Conservation (phyloP, 2,113 vertebrate species). For the Calonectris borealis region DNA sequence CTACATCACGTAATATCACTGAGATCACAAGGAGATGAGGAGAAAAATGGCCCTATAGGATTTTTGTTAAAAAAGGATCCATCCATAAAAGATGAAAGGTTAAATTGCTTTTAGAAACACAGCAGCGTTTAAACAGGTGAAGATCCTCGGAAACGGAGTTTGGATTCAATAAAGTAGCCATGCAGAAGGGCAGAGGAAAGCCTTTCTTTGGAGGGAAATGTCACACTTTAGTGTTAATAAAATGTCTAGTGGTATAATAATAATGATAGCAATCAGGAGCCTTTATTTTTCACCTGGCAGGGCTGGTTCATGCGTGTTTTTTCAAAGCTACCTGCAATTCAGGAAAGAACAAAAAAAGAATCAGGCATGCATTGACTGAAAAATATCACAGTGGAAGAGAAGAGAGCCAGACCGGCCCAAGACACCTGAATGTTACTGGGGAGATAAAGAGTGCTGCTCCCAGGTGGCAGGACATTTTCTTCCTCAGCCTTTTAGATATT, state of each 20-base stretch:
- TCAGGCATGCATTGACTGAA: slow-evolving; percentile 46
- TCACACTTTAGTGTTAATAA: slow-evolving; percentile 62
- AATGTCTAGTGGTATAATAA: slow-evolving; percentile 56
- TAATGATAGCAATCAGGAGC: slow-evolving; percentile 63
- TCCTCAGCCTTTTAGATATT: slow-evolving; percentile 50
- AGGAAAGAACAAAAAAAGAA: slow-evolving; percentile 61
- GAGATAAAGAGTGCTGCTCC: slow-evolving; percentile 61
- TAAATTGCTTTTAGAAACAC: slow-evolving; percentile 69
- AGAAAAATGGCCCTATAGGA: slow-evolving; percentile 70
- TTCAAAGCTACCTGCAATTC: slow-evolving; percentile 66
- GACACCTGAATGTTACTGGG: slow-evolving; percentile 30
- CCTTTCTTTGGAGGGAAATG: slow-evolving; percentile 68
- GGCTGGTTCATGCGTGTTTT: slow-evolving; percentile 46
- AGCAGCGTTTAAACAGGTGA: slow-evolving; percentile 65
- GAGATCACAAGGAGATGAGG: slow-evolving; percentile 68
- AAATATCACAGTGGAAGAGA: slow-evolving; percentile 48
- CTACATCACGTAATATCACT: slow-evolving; percentile 62
- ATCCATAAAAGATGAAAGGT: slow-evolving; percentile 72
- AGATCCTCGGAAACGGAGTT: slow-evolving; percentile 53
- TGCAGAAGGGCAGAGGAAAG: slow-evolving; percentile 58
- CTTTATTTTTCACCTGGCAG: slow-evolving; percentile 64
- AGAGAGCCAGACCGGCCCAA: slow-evolving; percentile 11
- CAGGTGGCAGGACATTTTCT: slow-evolving; percentile 65
- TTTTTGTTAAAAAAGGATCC: slow-evolving; percentile 66
- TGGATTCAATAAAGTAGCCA: slow-evolving; percentile 66